Evolutionary conservation across 2,888 invertebrate genomes (phyloP).

Genomic region (Trichacis sp.): DNA sequence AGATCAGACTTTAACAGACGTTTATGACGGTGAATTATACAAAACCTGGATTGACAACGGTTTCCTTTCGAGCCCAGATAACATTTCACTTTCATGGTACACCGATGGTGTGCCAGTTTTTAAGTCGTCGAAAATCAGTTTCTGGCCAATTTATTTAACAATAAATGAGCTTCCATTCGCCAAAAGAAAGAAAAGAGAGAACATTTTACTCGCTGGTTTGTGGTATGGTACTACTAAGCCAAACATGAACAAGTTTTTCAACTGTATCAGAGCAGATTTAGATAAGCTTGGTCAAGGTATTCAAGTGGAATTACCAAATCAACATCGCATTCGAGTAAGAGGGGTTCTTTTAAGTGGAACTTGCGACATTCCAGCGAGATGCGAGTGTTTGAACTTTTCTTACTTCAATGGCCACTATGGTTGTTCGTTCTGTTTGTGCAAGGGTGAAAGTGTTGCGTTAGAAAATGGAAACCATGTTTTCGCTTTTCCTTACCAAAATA

Average conservation of each 20-base stretch:
- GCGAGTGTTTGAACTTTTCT: constrained; percentile 27
- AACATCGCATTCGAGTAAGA: constrained; percentile 19
- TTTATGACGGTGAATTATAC: constrained; percentile 16
- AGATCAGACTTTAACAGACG: neutral
- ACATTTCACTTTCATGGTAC: no score
- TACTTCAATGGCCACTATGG: constrained; percentile 33
- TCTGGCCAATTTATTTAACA: constrained; percentile 8
- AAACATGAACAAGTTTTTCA: neutral
- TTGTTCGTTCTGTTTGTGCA: constrained; percentile 21
- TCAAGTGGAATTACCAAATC: no score
- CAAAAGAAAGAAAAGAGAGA: no score
- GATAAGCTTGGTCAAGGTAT: no score
- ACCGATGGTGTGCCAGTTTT: no score
- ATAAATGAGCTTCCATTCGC: constrained; percentile 9
- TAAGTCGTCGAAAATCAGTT: no score
- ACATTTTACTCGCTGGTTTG: neutral
- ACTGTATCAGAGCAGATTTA: no score
- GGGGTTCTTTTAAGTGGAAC: constrained; percentile 24
- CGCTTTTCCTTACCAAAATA: constrained; percentile 26
- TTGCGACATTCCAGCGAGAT: constrained; percentile 29
- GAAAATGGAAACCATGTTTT: constrained; percentile 9
- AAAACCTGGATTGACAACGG: constrained; percentile 2
- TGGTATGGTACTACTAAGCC: constrained; percentile 7
- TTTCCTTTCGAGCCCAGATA: no score
- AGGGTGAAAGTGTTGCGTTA: constrained; percentile 21